Evolutionary conservation across 2,888 invertebrate species (phyloP).

Genomic region (Cordylochernes scorpioides): DNA sequence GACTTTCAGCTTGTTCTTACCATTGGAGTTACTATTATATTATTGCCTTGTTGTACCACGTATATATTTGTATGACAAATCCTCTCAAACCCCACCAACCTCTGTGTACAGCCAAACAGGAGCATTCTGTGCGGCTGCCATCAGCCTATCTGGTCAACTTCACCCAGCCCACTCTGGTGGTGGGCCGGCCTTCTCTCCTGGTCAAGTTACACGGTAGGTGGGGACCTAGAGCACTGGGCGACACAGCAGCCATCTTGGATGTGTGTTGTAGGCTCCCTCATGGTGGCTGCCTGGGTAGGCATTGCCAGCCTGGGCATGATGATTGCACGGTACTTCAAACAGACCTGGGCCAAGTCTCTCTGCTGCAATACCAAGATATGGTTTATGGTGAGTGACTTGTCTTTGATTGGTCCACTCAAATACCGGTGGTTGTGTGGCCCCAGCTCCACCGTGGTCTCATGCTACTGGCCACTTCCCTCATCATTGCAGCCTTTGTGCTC

Average conservation of each 20-base stretch:
- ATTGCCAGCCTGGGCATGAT: slow-evolving; percentile 60
- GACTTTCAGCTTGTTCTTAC: too few relatives aligned
- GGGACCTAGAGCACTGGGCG: too few relatives aligned
- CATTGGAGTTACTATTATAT: too few relatives aligned
- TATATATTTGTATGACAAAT: too few relatives aligned
- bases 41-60: too few relatives aligned
- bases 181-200: slow-evolving; percentile 1
- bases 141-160: slow-evolving; percentile 3
- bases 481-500: slow-evolving; percentile 35
- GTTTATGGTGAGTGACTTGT: slow-evolving; percentile 46
- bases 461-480: background rate
- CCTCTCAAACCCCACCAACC: too few relatives aligned
- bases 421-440: background rate
- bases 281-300: slow-evolving; percentile 67
- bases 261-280: slow-evolving; percentile 50
- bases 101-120: slow-evolving; percentile 1
- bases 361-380: slow-evolving; percentile 66
- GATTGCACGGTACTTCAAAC: slow-evolving; percentile 58
- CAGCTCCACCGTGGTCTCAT: slow-evolving; percentile 1
- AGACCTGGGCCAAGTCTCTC: slow-evolving; percentile 56
- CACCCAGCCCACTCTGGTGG: slow-evolving; percentile 1
- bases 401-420: background rate
- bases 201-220: slow-evolving; percentile 24
- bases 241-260: too few relatives aligned
- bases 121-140: slow-evolving; percentile 2